Base-by-base conservation (phyloP, 2,113 vertebrate genomes). In the Arvicanthis niloticus region DNA sequence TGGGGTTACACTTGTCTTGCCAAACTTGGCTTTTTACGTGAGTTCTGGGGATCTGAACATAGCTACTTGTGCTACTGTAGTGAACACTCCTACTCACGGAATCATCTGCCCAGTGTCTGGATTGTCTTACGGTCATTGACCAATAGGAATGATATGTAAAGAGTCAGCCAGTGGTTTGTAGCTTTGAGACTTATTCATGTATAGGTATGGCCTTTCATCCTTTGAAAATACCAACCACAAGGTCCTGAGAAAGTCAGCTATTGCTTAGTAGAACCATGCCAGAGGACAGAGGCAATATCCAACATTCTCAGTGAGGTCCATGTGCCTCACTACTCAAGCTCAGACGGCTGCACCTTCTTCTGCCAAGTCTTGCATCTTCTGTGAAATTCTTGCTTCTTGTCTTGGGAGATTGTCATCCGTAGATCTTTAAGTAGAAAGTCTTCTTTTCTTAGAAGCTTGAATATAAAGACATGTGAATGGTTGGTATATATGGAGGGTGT, bases 371-470 rank as follows among this genome's bases (percentile, higher is more conserved):
- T 53, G 4, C 31, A 7, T 82, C 72, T 81, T 93, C 84, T 81
- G 81, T 12, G 67, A 89, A 34, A 34, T 48, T 60, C 85, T 85
- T n/a, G 12, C 70, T 78, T 26, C 60, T 81, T 58, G 51, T 53
- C 65, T 87, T 88, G 51, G 58, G 68, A 86, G 19, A 37, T 19
- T 60, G 7, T 51, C 72, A 37, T 62, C 78, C 29, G 68, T n/a
- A 87, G 48, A 29, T 88, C 56, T 67, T 76, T 95, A 70, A 94
- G 37, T 7, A 68, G 75, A 88, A 12, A 51, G 58, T 40, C 42
- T 87, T 29, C 34, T 67, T 93, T 76, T 81, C 45, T 24, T 91
- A 40, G 58, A 86, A 82, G n/a, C 7, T 96, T 86, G 60, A 60
- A 60, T 85, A 73, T 92, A 85, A 92, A 34, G 56, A 19, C 5